These are phyloP conservation scores for Diarsia brunnea DNA, from an alignment of 2,888 invertebrate genomes.

Conservation along the genomic window DNA sequence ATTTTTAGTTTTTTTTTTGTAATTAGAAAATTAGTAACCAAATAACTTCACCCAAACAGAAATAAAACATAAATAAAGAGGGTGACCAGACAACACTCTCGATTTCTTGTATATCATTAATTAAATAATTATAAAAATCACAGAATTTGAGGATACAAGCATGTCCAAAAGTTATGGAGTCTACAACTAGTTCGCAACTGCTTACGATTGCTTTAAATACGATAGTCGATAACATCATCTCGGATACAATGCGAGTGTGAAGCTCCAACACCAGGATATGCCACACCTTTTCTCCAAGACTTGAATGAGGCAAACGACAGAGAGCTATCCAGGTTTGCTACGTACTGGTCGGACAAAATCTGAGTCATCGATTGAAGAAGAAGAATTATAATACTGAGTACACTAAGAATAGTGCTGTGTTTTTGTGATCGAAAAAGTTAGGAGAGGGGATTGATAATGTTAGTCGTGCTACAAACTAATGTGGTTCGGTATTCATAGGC, in stretches of 20 bases:
- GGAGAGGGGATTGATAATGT: not conserved
- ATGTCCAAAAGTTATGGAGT: constrained; percentile 61
- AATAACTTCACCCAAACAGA: constrained; percentile 29
- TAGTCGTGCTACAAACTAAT: not conserved
- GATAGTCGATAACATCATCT: not conserved
- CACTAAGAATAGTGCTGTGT: not conserved
- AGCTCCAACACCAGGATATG: no score
- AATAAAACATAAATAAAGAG: constrained; percentile 57
- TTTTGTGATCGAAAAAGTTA: not conserved
- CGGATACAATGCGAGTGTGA: no score
- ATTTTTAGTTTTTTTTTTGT: no score
- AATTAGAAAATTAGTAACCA: not conserved
- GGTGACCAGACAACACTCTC: constrained; percentile 74
- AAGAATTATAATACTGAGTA: not conserved
- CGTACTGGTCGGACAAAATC: no score
- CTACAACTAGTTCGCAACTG: constrained; percentile 33
- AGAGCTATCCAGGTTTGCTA: no score
- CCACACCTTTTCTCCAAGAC: no score
- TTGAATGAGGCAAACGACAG: no score
- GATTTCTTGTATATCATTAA: constrained; percentile 62
- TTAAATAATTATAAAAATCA: constrained; percentile 74
- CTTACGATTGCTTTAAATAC: constrained; percentile 25
- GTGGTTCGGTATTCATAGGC: not conserved
- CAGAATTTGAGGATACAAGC: constrained; percentile 75
- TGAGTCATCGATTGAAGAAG: no score